Evolutionary conservation across 2,888 invertebrate genomes (phyloP).

Genomic region (Platycheirus rosarum): DNA sequence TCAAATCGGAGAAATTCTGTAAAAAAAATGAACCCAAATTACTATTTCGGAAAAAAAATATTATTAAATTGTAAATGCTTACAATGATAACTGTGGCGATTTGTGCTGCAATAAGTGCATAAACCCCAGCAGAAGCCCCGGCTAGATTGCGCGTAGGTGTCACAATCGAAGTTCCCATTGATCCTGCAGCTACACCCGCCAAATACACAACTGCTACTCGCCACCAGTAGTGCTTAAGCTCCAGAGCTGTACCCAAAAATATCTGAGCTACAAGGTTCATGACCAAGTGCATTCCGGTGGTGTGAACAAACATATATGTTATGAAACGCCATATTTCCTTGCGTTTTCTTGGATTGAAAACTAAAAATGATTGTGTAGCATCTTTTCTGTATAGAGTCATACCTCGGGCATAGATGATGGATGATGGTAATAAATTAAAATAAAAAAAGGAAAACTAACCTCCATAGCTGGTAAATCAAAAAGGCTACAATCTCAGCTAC

Average conservation of each 20-base stretch:
- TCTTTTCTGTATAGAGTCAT: no score
- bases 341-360: no score
- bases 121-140: conserved; percentile 98
- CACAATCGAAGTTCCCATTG: conserved; percentile 92
- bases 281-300: conserved; percentile 96
- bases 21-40: no score
- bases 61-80: no score
- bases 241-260: conserved; percentile 95
- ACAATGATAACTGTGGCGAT: no score
- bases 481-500: no score
- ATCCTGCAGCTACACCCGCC: conserved; percentile 95
- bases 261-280: conserved; percentile 97
- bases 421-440: no score
- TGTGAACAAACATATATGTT: conserved; percentile 96
- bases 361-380: no score
- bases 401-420: no score
- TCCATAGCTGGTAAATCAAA: no score
- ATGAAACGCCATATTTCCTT: conserved; percentile 96
- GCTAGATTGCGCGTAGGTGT: conserved; percentile 97
- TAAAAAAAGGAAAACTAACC: no score
- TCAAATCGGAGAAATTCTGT: conserved; percentile 99
- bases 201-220: conserved; percentile 94
- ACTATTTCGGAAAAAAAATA: no score
- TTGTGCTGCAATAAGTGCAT: conserved; percentile 97
- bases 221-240: conserved; percentile 97